phyloP scores from a whole-genome alignment of 2,113 vertebrate species.

The Gorsachius goisagi region DNA sequence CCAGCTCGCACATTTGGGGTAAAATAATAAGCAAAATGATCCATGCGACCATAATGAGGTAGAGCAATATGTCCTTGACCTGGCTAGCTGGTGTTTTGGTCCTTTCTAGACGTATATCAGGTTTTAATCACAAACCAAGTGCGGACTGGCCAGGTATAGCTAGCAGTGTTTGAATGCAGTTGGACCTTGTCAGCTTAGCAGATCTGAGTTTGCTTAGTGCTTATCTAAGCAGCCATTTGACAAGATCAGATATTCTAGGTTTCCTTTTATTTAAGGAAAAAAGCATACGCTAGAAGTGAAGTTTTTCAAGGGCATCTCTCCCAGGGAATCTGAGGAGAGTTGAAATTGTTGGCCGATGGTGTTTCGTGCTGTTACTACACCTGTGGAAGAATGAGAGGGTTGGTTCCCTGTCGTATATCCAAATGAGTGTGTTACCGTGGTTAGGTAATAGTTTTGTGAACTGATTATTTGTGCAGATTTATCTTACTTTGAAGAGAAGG shows the following conservation, averaged over 20 bases:
- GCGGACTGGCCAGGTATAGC: background rate
- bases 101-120: background rate
- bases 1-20: background rate
- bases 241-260: background rate
- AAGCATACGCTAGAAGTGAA: background rate
- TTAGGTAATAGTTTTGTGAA: background rate
- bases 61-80: background rate
- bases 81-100: background rate
- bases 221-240: background rate
- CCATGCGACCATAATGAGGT: accelerated
- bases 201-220: background rate
- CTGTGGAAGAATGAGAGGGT: background rate
- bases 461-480: background rate
- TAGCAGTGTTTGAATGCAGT: background rate
- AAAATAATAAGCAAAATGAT: background rate
- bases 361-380: background rate
- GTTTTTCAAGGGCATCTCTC: background rate
- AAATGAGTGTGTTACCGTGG: background rate
- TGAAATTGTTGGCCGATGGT: background rate
- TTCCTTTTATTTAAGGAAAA: background rate
- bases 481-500: background rate
- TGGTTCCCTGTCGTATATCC: background rate
- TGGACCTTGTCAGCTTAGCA: background rate
- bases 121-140: background rate
- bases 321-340: background rate